These are phyloP conservation scores for Papilio aristodemus DNA, from an alignment of 1,140 invertebrate species.

Conservation along the genomic window DNA sequence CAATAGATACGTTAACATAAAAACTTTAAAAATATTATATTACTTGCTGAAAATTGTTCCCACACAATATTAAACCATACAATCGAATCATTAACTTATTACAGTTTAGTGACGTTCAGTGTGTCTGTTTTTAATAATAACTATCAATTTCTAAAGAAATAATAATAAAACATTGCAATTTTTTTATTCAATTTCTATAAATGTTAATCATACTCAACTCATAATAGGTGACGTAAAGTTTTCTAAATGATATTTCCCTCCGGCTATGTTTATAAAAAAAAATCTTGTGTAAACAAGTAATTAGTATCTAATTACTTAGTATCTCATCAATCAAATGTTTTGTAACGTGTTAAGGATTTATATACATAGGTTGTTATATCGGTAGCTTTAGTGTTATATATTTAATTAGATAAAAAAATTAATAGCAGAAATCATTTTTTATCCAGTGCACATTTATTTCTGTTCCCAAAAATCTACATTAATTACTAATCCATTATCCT, in stretches of 20 bases:
- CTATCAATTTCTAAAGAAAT: not conserved
- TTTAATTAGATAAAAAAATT: not conserved
- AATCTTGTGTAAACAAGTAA: not conserved
- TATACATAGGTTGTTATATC: not conserved
- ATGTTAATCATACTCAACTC: not conserved
- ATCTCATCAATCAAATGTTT: slow-evolving; percentile 7
- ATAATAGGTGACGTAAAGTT: not conserved
- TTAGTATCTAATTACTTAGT: not conserved
- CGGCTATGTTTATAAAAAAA: not conserved
- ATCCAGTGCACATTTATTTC: too few relatives aligned
- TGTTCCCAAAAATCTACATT: too few relatives aligned
- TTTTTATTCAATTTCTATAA: not conserved
- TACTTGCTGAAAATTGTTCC: too few relatives aligned
- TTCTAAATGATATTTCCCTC: slow-evolving; percentile 2
- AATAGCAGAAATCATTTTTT: too few relatives aligned
- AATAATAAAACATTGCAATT: not conserved
- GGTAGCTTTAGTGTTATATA: not conserved
- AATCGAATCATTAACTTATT: too few relatives aligned
- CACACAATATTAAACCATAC: too few relatives aligned
- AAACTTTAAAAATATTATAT: not conserved
- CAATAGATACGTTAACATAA: not conserved
- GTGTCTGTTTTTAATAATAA: too few relatives aligned
- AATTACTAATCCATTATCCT: too few relatives aligned
- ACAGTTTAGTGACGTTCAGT: too few relatives aligned
- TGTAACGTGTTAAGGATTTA: not conserved